Evolutionary conservation across 2,113 vertebrate species (phyloP), one percentile per base, ranked within the genome.

Genomic region (Charadrius vociferus): DNA sequence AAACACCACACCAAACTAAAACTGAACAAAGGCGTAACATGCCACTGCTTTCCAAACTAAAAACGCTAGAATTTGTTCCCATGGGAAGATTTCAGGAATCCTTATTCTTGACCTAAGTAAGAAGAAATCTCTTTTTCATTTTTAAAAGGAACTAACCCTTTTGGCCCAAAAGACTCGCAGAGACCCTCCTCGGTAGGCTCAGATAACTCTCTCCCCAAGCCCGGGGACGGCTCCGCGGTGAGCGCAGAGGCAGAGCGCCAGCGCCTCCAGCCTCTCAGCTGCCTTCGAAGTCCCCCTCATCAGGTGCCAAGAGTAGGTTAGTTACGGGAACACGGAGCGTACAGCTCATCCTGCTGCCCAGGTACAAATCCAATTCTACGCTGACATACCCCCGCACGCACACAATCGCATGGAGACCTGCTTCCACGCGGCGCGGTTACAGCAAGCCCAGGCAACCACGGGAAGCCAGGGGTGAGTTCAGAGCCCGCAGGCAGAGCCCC

Each of bases 251-350:
- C 22, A 50, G 49, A 66, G 43, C 23, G 52, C 22, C 88, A 78
- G 34, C 7, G 12, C 55, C 59, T 41, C 20, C 3, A 1, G 27
- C 30, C 30, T 56, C 65, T 29, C 72, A 27, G 32, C 27, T 56
- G 39, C 8, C 53, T 74, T 49, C 39, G 24, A 70, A 49, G 43
- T 14, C 23, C 23, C 6, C 20, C 53, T 26, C 30, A 4, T 1
- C 1, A 16, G 8, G 52, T 41, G 37, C 45, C 5, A 0, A 29
- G 27, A 29, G 27, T 0, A 15, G 41, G 32, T 27, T 12, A 12
- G 45, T 18, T 16, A 39, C 0, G 14, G 75, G 14, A 73, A 58
- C n/a, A 5, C 4, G 0, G 20, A 20, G 45, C 24, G n/a, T 5
- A 14, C 9, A 3, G 14, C 15, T 19, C 13, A 20, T 74, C 37